Conservation (phyloP, 2,888 invertebrate species). For the Drosophila barbarae region DNA sequence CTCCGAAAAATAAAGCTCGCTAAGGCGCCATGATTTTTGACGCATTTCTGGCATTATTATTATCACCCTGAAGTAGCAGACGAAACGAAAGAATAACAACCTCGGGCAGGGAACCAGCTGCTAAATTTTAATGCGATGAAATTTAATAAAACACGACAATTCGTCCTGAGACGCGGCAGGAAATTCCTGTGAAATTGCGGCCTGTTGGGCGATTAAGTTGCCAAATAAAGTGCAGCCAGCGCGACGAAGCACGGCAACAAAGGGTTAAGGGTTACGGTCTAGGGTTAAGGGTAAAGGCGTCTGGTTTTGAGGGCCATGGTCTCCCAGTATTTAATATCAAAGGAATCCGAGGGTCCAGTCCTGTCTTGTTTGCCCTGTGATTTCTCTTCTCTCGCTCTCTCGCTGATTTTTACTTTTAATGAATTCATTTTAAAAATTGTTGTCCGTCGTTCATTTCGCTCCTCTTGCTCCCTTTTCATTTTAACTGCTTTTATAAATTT, state of each 20-base stretch:
- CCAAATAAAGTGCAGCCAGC: conserved; percentile 69
- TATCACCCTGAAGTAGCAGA: conserved; percentile 36
- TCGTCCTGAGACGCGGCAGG: conserved; percentile 33
- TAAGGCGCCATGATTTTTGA: conserved; percentile 56
- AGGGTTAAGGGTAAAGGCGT: conserved; percentile 14
- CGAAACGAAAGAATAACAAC: conserved; percentile 9
- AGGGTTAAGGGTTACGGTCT: conserved; percentile 51
- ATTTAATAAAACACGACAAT: conserved; percentile 67
- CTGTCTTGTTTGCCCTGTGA: conserved; percentile 64
- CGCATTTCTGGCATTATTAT: conserved; percentile 59
- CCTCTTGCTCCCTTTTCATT: conserved; percentile 27
- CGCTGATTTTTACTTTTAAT: conserved; percentile 71
- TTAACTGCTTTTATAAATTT: conserved; percentile 68
- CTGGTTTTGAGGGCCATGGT: neutral
- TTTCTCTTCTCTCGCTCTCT: conserved; percentile 47
- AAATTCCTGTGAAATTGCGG: conserved; percentile 68
- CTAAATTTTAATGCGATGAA: conserved; percentile 58
- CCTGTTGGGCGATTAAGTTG: conserved; percentile 72
- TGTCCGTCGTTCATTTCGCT: conserved; percentile 25
- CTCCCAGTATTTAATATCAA: conserved; percentile 68
- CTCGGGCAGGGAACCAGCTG: conserved; percentile 46
- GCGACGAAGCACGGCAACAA: conserved; percentile 32
- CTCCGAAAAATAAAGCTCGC: neutral
- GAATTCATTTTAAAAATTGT: conserved; percentile 69
- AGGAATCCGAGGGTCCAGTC: conserved; percentile 49